Base-by-base conservation (phyloP, 2,888 invertebrate species). In the Spialia ferax region DNA sequence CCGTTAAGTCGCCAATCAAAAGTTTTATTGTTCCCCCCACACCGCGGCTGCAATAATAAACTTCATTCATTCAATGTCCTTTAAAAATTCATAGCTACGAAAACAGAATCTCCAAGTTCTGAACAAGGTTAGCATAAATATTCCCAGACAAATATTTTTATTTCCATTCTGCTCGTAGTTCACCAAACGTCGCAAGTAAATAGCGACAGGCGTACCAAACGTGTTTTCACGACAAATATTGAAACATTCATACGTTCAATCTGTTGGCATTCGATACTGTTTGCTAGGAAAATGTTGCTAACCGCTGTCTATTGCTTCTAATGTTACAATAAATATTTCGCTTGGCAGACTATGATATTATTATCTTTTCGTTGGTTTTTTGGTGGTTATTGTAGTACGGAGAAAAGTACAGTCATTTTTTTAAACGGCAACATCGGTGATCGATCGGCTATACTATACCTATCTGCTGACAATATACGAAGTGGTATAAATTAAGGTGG, bases 171-270 rank as follows among this genome's bases (percentile, higher is more conserved):
- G 5, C 32, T 42, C 38, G 26, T 54, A 60, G 60, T 66, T 66
- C 60, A 66, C 66, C 42, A 60, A 42, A 42, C 50, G 59, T 59
- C 50, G 65, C 59, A 65, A 59, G 65, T 65, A 65, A 65, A 65
- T 65, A 65, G 57, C 64, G 57, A 42, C 50, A 57, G 57, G 59
- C 50, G 59, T 20, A 65, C 59, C 26, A 38, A 65, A 65, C 59
- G 22, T 65, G 66, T 66, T 66, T 66, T 60, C 66, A 66, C 42
- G 66, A 66, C 60, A 66, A 66, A 66, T 66, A 66, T 66, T 66
- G 66, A 66, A 66, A 66, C 66, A 66, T 66, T 66, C 66, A 66
- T 66, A 60, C 60, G 66, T 66, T 59, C 66, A 66, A 66, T 66
- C 66, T 66, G 66, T 54, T 60, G 60, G 20, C 48, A 64, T 66